Evolutionary conservation across 2,888 invertebrate species (phyloP).

Genomic region (Caenorhabditis doughertyi): DNA sequence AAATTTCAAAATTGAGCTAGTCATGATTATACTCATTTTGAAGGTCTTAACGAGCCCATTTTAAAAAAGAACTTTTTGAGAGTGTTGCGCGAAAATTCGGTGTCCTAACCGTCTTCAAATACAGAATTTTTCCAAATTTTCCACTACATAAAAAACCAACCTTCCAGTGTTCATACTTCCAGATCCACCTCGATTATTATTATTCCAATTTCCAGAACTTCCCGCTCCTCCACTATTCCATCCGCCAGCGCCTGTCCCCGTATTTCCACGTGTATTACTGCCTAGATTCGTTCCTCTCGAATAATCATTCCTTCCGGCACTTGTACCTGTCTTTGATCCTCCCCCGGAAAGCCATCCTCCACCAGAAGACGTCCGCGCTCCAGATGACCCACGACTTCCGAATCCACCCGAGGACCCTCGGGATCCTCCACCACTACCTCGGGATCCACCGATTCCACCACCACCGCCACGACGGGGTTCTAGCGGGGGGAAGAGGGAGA

Average conservation of each 20-base stretch:
- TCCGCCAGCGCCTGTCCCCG: conserved; percentile 28
- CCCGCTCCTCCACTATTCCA: conserved; percentile 16
- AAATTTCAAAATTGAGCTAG: no score
- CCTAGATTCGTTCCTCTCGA: conserved; percentile 48
- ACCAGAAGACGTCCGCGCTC: conserved; percentile 31
- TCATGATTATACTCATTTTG: no score
- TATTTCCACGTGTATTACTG: conserved; percentile 6
- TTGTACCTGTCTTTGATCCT: conserved; percentile 2
- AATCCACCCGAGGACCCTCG: conserved; percentile 27
- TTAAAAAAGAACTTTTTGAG: no score
- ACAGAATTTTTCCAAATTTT: conserved; percentile 3
- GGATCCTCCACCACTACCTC: conserved; percentile 17
- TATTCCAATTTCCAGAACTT: conserved; percentile 6
- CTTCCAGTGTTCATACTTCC: conserved; percentile 40
- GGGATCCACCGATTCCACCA: conserved; percentile 44
- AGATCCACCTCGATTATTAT: conserved; percentile 1
- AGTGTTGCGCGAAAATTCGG: no score
- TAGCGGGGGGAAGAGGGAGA: conserved; percentile 45
- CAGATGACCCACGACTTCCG: conserved; percentile 31
- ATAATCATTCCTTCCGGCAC: conserved; percentile 40
- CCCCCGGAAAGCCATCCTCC: conserved; percentile 34
- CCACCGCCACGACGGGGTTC: conserved; percentile 49
- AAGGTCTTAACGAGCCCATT: no score
- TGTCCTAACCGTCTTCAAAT: no score
- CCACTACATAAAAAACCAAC: neutral